Conservation (phyloP, 2,797 vertebrate species). For the Pteropus rufus region DNA sequence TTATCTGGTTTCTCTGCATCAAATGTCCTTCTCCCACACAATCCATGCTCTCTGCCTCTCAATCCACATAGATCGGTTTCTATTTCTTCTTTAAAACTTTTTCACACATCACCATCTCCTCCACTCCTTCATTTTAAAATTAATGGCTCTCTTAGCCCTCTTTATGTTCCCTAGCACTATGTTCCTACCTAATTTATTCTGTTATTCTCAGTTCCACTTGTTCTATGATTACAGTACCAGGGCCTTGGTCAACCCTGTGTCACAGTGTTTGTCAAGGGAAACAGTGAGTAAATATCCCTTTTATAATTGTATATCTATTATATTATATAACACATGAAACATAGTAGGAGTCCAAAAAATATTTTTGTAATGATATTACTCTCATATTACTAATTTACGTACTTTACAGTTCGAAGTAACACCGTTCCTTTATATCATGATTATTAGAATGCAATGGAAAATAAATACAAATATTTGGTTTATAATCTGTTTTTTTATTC, state of each 20-base stretch:
- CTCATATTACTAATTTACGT: not conserved
- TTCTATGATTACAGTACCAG: not conserved
- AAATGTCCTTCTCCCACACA: not conserved
- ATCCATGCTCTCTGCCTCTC: not conserved
- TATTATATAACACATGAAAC: not conserved
- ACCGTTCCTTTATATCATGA: not conserved
- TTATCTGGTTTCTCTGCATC: not conserved
- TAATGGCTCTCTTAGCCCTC: not conserved
- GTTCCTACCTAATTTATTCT: not conserved
- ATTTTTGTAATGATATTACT: not conserved
- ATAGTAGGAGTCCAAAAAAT: not conserved
- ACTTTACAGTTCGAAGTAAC: not conserved
- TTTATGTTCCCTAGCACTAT: not conserved
- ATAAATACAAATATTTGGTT: not conserved
- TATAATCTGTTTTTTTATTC: not conserved
- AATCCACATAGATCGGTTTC: not conserved
- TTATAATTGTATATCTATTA: not conserved
- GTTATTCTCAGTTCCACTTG: not conserved
- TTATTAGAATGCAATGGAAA: not conserved
- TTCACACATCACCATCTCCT: not conserved
- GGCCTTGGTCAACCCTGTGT: not conserved
- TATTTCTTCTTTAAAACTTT: not conserved
- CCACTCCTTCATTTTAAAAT: not conserved
- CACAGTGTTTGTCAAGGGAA: not conserved
- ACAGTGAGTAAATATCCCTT: not conserved